Conservation (phyloP, 2,113 vertebrate species). For the Pandion haliaetus region DNA sequence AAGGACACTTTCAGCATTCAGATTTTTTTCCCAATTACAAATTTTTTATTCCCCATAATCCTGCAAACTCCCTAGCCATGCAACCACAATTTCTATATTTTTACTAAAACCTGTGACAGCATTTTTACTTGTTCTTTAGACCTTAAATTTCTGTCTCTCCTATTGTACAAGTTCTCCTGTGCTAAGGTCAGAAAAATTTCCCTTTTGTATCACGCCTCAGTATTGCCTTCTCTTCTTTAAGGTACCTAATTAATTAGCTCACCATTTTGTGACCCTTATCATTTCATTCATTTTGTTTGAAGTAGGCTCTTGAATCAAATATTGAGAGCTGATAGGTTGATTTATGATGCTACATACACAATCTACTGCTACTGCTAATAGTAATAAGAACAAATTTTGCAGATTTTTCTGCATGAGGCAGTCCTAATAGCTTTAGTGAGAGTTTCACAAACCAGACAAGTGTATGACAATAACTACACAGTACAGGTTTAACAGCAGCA, state of each 20-base stretch:
- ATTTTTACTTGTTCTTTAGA: neutral
- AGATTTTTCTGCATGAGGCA: neutral
- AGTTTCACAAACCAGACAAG: neutral
- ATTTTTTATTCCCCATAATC: neutral
- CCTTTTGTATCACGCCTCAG: neutral
- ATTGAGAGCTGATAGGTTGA: neutral
- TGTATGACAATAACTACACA: neutral
- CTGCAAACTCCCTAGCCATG: neutral
- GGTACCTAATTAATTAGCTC: neutral
- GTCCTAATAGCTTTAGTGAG: neutral
- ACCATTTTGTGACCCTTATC: neutral
- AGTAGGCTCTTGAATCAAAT: neutral
- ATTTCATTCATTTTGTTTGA: neutral
- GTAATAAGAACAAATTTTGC: neutral
- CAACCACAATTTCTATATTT: neutral
- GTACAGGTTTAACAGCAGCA: neutral
- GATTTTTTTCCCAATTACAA: neutral
- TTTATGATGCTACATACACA: neutral
- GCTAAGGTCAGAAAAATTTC: neutral
- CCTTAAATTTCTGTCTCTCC: neutral
- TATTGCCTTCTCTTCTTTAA: neutral
- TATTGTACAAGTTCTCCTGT: neutral
- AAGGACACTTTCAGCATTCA: neutral
- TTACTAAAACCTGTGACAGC: neutral
- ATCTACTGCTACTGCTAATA: neutral